A percentile compares a stretch with the other conserved stretches of the same genome.
Evolutionary conservation across 2,113 vertebrate species (phyloP).

Genomic region (Jacana jacana): DNA sequence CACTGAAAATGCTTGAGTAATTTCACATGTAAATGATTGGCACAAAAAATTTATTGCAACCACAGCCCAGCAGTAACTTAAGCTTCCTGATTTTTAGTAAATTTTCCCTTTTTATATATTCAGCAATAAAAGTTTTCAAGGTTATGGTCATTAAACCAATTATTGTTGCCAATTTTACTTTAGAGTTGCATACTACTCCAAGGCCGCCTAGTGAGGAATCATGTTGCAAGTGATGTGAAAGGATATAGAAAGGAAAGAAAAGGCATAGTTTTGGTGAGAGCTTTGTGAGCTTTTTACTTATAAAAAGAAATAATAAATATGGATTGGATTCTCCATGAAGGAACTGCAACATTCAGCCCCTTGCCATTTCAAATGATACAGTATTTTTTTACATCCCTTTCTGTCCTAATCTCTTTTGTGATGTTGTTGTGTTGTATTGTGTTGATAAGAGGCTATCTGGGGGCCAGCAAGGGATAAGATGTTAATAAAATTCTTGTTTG

Average conservation of each 20-base stretch:
- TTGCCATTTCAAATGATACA: slow-evolving; percentile 47
- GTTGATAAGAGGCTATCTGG: slow-evolving; percentile 63
- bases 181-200: slow-evolving; percentile 3
- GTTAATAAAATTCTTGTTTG: slow-evolving; percentile 67
- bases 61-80: neutral
- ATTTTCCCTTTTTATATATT: slow-evolving; percentile 9
- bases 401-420: slow-evolving; percentile 53
- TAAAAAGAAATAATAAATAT: neutral
- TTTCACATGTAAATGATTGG: neutral
- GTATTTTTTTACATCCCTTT: slow-evolving; percentile 26
- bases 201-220: slow-evolving; percentile 4
- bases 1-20: neutral
- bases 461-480: slow-evolving; percentile 55
- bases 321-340: neutral
- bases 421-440: slow-evolving; percentile 48
- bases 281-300: slow-evolving; percentile 21
- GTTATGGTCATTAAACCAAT: slow-evolving; percentile 47
- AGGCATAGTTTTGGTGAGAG: slow-evolving; percentile 32
- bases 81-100: neutral
- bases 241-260: neutral
- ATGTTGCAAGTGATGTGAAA: neutral
- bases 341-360: neutral
- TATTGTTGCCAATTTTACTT: slow-evolving; percentile 57
- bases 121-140: slow-evolving; percentile 24
- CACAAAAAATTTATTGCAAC: neutral